phyloP scores from a whole-genome alignment of 2,797 vertebrate species.

The Enteromius paludinosus region DNA sequence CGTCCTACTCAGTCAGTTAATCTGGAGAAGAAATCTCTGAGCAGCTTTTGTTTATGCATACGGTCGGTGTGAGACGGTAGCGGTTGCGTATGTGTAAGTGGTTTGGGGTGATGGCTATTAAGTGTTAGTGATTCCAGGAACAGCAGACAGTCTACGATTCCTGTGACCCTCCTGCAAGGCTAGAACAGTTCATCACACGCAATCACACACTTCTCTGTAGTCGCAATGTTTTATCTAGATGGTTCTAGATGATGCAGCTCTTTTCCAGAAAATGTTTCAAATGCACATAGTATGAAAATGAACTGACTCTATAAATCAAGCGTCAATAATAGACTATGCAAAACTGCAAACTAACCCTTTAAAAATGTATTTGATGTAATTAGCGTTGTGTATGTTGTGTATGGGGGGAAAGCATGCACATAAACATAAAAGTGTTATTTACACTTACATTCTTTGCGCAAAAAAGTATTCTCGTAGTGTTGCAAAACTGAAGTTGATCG shows the following conservation, averaged over 20 bases:
- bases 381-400: no score
- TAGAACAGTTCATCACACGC: neutral
- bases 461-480: no score
- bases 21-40: slow-evolving; percentile 2
- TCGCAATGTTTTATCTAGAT: neutral
- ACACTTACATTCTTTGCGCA: no score
- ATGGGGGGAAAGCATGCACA: no score
- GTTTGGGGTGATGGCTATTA: slow-evolving; percentile 8
- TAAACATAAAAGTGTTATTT: no score
- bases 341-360: neutral
- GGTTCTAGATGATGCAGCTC: neutral
- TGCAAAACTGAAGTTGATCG: no score
- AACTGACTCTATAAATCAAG: neutral
- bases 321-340: neutral
- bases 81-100: neutral
- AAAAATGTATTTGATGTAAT: no score
- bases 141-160: slow-evolving; percentile 2
- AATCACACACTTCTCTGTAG: neutral
- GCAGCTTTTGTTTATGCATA: slow-evolving; percentile 7
- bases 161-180: neutral
- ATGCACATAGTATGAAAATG: neutral
- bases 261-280: neutral
- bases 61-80: neutral
- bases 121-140: slow-evolving; percentile 23
- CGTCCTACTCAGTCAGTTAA: neutral